Evolutionary conservation across 1,140 invertebrate genomes (phyloP).

Genomic region (Scaptomyza montana): DNA sequence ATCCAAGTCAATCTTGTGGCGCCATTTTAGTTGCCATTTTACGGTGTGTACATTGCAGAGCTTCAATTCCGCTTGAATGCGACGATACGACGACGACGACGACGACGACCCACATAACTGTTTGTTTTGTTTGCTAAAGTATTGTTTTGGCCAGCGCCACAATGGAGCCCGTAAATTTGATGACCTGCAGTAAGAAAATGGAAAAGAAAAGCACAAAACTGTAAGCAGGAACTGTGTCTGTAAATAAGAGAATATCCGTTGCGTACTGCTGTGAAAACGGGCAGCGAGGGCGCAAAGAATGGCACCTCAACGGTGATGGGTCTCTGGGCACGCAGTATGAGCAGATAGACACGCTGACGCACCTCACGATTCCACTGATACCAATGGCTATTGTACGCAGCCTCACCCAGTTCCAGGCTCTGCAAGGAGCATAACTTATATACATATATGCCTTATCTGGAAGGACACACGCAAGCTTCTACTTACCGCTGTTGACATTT

Average conservation of each 20-base stretch:
- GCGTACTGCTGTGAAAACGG: constrained; percentile 51
- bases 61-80: no score
- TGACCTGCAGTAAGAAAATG: constrained; percentile 36
- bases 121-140: constrained; percentile 33
- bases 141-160: constrained; percentile 71
- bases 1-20: constrained; percentile 10
- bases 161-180: constrained; percentile 73
- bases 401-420: constrained; percentile 57
- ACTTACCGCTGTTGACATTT: constrained; percentile 55
- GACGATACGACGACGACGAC: neutral
- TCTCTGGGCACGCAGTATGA: constrained; percentile 58
- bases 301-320: constrained; percentile 58
- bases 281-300: constrained; percentile 59
- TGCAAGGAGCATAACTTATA: constrained; percentile 5
- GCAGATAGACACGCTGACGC: constrained; percentile 47
- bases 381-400: constrained; percentile 58
- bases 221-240: neutral
- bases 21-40: neutral
- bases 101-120: neutral
- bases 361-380: constrained; percentile 56
- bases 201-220: neutral
- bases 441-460: no score
- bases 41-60: no score
- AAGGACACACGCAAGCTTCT: neutral
- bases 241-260: neutral